Base-by-base conservation (phyloP, 2,113 vertebrate genomes). In the Coryphaenoides rupestris region DNA sequence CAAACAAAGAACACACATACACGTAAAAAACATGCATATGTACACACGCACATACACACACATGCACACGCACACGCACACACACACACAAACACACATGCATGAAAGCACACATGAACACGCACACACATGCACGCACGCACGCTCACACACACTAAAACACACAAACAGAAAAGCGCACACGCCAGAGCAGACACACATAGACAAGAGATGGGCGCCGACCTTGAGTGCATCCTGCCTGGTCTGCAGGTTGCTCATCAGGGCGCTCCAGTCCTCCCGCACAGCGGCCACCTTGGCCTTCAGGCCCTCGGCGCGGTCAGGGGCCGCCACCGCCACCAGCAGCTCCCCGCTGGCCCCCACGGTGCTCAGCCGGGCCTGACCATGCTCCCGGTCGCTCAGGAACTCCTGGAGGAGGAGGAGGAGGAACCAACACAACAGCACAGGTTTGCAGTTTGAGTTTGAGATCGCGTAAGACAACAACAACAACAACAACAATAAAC, bases 161-260 rank as follows among this genome's bases (percentile, higher is more conserved):
- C n/a, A n/a, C n/a, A n/a, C n/a, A n/a, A n/a, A n/a, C n/a, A n/a
- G n/a, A n/a, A n/a, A n/a, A n/a, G n/a, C n/a, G n/a, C n/a, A 21
- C 21, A 50, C 65, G 47, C 56, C 15, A 19, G 47, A 13, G 50
- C 54, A 57, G 40, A 50, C 33, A 74, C 64, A 66, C 55, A 69
- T 53, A 66, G 21, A 50, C 21, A 60, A 49, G 68, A 6, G 21
- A n/a, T 21, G 5, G 16, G 21, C 59, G 71, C 77, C 4, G 89
- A 98, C 97, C 94, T 98, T 94, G 50, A 98, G 80, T 7, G 90
- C 76, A 45, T 91, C 93, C 81, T 97, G 92, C 63, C 95, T 95
- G 67, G 87, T 90, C 81, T 94, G 93, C 55, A 99, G 90, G 46
- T 91, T 94, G 40, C 91, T 91, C 81, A 96, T 90, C 71, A 99